These are phyloP conservation scores for Nyctibius bracteatus DNA, from an alignment of 2,113 vertebrate species.

Conservation along the genomic window DNA sequence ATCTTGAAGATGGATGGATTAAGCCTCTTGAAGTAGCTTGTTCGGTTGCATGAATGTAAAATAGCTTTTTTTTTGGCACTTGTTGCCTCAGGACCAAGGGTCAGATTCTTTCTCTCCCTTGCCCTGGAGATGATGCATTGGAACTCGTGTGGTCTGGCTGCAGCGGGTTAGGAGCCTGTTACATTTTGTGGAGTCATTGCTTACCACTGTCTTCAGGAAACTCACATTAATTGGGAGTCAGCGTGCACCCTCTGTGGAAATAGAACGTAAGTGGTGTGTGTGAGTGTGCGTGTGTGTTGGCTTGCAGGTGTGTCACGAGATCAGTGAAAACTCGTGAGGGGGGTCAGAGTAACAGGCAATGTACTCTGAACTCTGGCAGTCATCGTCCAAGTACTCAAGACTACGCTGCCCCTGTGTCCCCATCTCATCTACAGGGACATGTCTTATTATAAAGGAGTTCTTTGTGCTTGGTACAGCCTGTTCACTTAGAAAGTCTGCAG, in stretches of 20 bases:
- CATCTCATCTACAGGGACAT: neutral
- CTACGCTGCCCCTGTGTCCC: neutral
- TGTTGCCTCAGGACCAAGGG: neutral
- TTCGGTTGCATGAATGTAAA: neutral
- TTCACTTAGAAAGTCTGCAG: neutral
- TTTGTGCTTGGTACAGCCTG: neutral
- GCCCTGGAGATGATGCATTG: neutral
- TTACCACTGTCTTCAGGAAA: neutral
- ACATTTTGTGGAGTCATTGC: neutral
- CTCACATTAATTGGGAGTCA: neutral
- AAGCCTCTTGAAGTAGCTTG: neutral
- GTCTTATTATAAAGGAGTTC: neutral
- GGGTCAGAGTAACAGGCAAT: neutral
- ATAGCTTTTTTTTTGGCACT: conserved; percentile 3
- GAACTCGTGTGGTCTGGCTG: neutral
- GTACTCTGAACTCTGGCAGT: neutral
- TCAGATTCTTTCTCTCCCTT: conserved; percentile 7
- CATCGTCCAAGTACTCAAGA: neutral
- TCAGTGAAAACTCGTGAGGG: neutral
- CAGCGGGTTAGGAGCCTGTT: neutral
- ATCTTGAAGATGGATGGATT: neutral
- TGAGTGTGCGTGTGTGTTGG: neutral
- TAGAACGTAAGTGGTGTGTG: neutral
- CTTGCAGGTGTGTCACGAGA: neutral
- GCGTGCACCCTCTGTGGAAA: neutral